phyloP scores from a whole-genome alignment of 2,113 vertebrate genomes.

The Empidonax alnorum region DNA sequence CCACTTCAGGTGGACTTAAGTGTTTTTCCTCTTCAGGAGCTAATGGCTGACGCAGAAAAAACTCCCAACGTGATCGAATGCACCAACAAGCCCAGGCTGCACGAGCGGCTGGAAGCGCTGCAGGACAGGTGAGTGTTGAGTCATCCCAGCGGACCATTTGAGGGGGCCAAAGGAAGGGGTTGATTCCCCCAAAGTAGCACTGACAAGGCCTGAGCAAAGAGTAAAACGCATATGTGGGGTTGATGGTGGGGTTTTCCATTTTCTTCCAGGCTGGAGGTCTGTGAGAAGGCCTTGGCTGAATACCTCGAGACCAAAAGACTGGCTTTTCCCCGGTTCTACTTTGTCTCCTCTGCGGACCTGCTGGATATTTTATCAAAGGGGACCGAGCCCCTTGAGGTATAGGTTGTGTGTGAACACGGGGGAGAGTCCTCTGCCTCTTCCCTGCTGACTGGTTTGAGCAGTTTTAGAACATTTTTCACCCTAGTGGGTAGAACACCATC shows the following conservation, averaged over 20 bases:
- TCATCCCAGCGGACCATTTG: fast-evolving
- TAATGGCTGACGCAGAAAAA: conserved; percentile 66
- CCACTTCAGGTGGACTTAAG: fast-evolving
- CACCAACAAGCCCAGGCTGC: conserved; percentile 77
- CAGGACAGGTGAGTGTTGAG: conserved; percentile 68
- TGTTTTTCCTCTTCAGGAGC: conserved; percentile 39
- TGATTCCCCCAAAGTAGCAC: neutral
- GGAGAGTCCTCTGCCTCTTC: neutral
- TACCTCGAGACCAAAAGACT: conserved; percentile 79
- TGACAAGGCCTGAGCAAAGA: neutral
- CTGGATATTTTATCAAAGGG: conserved; percentile 81
- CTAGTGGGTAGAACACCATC: fast-evolving
- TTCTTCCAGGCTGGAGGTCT: conserved; percentile 62
- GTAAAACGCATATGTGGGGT: fast-evolving
- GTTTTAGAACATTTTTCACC: neutral
- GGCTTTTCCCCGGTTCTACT: conserved; percentile 81
- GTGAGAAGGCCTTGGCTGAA: conserved; percentile 80
- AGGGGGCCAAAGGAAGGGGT: neutral
- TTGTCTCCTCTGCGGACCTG: conserved; percentile 78
- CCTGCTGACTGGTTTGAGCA: fast-evolving
- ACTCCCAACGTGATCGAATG: conserved; percentile 78
- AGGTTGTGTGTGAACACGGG: neutral
- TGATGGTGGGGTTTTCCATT: neutral
- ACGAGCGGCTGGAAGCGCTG: conserved; percentile 60
- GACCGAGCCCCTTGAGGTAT: conserved; percentile 75